Conservation (phyloP, 2,888 invertebrate genomes). For the Esperia sulphurella region DNA sequence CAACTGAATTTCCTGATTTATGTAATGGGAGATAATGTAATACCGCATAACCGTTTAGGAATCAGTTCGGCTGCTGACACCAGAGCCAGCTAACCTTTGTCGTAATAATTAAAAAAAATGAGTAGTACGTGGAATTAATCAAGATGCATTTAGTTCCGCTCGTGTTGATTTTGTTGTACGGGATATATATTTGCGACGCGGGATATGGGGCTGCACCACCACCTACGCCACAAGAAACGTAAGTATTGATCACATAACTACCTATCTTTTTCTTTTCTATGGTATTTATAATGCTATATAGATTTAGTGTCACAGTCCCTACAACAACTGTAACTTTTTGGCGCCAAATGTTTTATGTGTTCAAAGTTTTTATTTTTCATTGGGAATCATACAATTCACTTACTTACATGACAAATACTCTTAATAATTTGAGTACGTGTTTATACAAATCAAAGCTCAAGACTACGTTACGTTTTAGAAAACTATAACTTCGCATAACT, state of each 20-base stretch:
- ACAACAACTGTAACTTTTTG: too few species aligned
- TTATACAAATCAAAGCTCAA: too few species aligned
- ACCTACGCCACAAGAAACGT: conserved; percentile 33
- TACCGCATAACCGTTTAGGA: conserved; percentile 28
- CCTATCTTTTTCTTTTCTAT: too few species aligned
- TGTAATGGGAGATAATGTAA: conserved; percentile 37
- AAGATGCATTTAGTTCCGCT: conserved; percentile 45
- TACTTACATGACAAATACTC: too few species aligned
- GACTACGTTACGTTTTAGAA: too few species aligned
- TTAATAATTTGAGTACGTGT: too few species aligned
- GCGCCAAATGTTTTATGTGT: too few species aligned
- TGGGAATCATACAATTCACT: too few species aligned
- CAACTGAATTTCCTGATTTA: conserved; percentile 42
- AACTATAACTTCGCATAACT: too few species aligned
- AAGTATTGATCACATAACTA: conserved; percentile 23
- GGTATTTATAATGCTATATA: too few species aligned
- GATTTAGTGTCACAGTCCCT: too few species aligned
- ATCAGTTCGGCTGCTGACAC: conserved; percentile 51
- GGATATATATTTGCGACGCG: conserved; percentile 41
- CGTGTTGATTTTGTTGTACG: conserved; percentile 42
- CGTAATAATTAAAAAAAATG: conserved; percentile 27
- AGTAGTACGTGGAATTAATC: conserved; percentile 12
- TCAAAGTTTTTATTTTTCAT: too few species aligned
- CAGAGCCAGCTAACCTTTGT: conserved; percentile 38
- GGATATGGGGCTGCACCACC: conserved; percentile 40